Percentiles rank a stretch among this genome's conserved stretches.
These are phyloP conservation scores for Molossus molossus DNA, from an alignment of 2,797 vertebrate genomes.

Conservation along the genomic window DNA sequence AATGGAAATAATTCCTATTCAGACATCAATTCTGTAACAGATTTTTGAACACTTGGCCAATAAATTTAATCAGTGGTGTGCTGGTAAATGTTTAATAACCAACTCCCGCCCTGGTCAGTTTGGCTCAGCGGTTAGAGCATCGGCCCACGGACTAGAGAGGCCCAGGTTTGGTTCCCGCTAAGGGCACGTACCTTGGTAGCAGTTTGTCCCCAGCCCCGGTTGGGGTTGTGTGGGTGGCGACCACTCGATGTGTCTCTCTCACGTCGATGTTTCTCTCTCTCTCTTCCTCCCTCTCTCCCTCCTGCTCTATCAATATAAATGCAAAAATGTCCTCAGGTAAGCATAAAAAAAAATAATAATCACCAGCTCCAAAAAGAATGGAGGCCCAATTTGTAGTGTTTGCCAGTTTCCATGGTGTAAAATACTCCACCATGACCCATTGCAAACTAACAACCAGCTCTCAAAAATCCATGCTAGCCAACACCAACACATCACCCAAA, in stretches of 20 bases:
- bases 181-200: too few species aligned
- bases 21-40: not conserved
- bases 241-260: too few species aligned
- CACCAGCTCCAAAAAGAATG: not conserved
- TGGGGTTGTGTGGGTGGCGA: too few species aligned
- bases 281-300: too few species aligned
- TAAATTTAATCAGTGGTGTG: not conserved
- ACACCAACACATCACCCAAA: not conserved
- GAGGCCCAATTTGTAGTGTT: not conserved
- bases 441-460: not conserved
- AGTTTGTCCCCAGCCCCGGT: too few species aligned
- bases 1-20: constrained; percentile 41
- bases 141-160: too few species aligned
- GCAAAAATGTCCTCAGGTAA: too few species aligned
- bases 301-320: too few species aligned
- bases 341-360: too few species aligned
- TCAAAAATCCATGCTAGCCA: not conserved
- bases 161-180: too few species aligned
- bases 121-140: too few species aligned
- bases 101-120: not conserved
- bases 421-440: not conserved
- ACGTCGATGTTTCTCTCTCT: too few species aligned
- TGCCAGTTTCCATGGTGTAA: not conserved
- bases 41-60: not conserved
- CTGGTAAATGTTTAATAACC: constrained; percentile 4